Base-by-base conservation (phyloP, 2,113 vertebrate species). In the Tragulus kanchil region DNA sequence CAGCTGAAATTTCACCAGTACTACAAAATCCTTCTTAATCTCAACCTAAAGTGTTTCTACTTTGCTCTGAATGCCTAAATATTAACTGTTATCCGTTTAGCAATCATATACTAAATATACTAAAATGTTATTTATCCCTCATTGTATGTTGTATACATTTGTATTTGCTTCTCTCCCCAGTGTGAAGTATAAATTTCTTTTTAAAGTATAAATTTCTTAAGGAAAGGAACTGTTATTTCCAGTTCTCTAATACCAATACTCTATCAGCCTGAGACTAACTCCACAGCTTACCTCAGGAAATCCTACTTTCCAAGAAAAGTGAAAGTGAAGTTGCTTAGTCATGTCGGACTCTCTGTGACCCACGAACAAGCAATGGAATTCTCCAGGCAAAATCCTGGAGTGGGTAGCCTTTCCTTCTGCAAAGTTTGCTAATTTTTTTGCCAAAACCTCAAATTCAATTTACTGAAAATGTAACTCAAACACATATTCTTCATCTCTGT, bases 401-500 rank as follows among this genome's bases (percentile, higher is more conserved):
- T 36, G 36, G n/a, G n/a, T n/a, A n/a, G n/a, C n/a, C n/a, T n/a
- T n/a, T n/a, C n/a, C n/a, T n/a, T n/a, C n/a, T n/a, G n/a, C n/a
- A n/a, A n/a, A n/a, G n/a, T n/a, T n/a, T n/a, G n/a, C n/a, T n/a
- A n/a, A n/a, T n/a, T n/a, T n/a, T n/a, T n/a, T n/a, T 64, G 6
- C 36, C 73, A 78, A 93, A 96, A 58, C 77, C 59, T 86, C 64
- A 85, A 92, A 85, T 85, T 88, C 71, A 85, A 78, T 36, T 86
- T 10, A 93, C 21, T 62, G 54, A 71, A 89, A 82, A 73, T 64
- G 64, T 67, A 91, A 75, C 62, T 65, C 65, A 54, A 58, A 87
- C 17, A 62, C 89, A 36, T 12, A 83, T 48, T 78, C 65, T 73
- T 77, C 73, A 79, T 87, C 61, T 92, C 28, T 77, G 19, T 59